Evolutionary conservation across 2,113 vertebrate species (phyloP), one percentile per base, ranked within the genome.

Genomic region (Lamprotornis superbus): DNA sequence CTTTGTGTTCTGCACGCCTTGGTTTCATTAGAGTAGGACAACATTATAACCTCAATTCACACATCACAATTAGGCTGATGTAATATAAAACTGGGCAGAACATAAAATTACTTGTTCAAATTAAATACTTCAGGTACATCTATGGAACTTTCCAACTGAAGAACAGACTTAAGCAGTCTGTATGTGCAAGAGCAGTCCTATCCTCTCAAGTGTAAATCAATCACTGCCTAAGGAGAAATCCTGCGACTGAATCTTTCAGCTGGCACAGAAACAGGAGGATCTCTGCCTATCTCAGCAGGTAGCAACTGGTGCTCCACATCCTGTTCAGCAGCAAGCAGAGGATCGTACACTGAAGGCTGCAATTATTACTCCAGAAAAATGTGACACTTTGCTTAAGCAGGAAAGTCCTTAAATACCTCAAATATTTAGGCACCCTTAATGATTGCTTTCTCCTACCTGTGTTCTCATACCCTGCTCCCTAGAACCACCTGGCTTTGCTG

Each of bases 281-380:
- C 35, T 52, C 31, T 59, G 84, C 30, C 24, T 60, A 93, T 53
- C 15, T 46, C 69, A 57, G 40, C 18, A 83, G 59, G 50, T 24
- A 84, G 61, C 55, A 75, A 39, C 28, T 3, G 1, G 11, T n/a
- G 49, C 46, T 76, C 30, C 50, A 44, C 56, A 40, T 56, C 44
- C 57, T 23, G 20, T 11, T 49, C 42, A 61, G 70, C 56, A 63
- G 60, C 30, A 65, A 80, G 77, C 15, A 44, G 65, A 11, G 30
- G 60, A 53, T 37, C 5, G 1, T 69, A 27, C 0, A 0, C 52
- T 74, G 59, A 92, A 79, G 20, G 19, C 30, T 70, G 30, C 24
- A 83, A 44, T 59, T 42, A 61, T 23, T 27, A 68, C 10, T 40
- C 11, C 19, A 89, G 59, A 50, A 91, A 65, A 95, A 68, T 5